These are phyloP conservation scores for Adelphocoris suturalis DNA, from an alignment of 2,888 invertebrate genomes.

Conservation along the genomic window DNA sequence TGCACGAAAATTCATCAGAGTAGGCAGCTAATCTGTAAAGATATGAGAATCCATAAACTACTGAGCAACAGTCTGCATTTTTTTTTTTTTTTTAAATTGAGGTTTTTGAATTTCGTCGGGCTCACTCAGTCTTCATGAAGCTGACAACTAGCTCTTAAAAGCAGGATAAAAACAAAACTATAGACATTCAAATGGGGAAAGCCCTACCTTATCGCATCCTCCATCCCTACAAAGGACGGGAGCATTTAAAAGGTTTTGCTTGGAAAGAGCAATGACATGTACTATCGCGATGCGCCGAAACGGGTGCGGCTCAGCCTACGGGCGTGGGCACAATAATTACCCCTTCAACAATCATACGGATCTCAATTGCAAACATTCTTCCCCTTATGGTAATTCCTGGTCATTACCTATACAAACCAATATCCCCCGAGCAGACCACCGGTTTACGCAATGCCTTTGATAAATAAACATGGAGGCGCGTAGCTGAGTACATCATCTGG, in stretches of 20 bases:
- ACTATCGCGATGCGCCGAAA: slow-evolving; percentile 3
- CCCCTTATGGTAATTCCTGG: background rate
- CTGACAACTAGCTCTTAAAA: background rate
- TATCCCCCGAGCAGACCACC: slow-evolving; percentile 24
- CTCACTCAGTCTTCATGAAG: background rate
- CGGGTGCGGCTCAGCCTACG: slow-evolving; percentile 16
- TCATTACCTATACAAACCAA: slow-evolving; percentile 39
- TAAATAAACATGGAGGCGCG: slow-evolving; percentile 27
- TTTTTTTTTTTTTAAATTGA: no score
- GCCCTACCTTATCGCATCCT: slow-evolving; percentile 27
- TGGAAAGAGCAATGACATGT: slow-evolving; percentile 26
- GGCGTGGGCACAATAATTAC: slow-evolving; percentile 52
- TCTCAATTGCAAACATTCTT: slow-evolving; percentile 52
- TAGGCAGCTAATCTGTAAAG: no score
- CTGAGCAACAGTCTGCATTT: no score
- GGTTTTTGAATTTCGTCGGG: no score
- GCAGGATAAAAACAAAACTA: background rate
- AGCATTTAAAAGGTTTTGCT: slow-evolving; percentile 25
- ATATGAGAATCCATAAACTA: no score
- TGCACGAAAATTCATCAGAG: no score
- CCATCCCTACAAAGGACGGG: background rate
- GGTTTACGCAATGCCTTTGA: slow-evolving; percentile 25
- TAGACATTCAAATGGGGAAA: background rate
- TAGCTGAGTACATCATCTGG: background rate
- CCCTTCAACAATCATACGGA: slow-evolving; percentile 44